A percentile compares a stretch with the other conserved stretches of the same genome.
These are phyloP conservation scores for Polyommatus icarus DNA, from an alignment of 2,888 invertebrate species.

Conservation along the genomic window DNA sequence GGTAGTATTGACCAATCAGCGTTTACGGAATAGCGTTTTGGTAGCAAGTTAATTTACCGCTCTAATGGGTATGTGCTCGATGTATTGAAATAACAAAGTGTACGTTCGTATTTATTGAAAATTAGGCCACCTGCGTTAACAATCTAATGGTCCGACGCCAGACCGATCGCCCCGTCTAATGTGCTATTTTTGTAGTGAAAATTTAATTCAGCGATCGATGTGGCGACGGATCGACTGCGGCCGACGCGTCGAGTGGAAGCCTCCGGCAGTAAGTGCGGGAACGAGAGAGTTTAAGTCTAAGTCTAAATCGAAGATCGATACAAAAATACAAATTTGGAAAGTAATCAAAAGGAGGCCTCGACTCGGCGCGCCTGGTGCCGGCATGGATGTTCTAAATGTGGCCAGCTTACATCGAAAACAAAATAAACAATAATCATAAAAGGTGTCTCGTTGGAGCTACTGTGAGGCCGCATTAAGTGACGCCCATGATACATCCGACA, in stretches of 20 bases:
- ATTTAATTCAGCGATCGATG: conserved; percentile 35
- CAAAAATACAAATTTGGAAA: conserved; percentile 52
- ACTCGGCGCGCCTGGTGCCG: conserved; percentile 50
- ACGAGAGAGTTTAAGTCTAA: not conserved
- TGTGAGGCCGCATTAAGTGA: conserved; percentile 48
- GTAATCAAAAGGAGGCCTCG: conserved; percentile 49
- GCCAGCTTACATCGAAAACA: conserved; percentile 37
- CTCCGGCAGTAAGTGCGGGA: conserved; percentile 33
- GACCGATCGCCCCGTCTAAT: conserved; percentile 38
- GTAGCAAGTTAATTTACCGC: not conserved
- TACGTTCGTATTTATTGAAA: conserved; percentile 35
- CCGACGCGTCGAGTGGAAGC: conserved; percentile 50
- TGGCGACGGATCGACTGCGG: conserved; percentile 42
- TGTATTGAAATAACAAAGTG: conserved; percentile 34
- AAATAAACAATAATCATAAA: conserved; percentile 34
- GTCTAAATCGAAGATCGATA: conserved; percentile 41
- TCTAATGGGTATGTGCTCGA: conserved; percentile 14
- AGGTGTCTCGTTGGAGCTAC: conserved; percentile 34
- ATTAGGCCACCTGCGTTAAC: conserved; percentile 46
- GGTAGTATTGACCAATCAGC: not conserved
- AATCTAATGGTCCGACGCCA: conserved; percentile 43
- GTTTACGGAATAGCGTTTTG: not conserved
- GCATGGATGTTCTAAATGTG: conserved; percentile 54
- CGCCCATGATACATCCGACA: conserved; percentile 55
- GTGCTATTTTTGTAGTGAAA: conserved; percentile 8